Evolutionary conservation across 1,140 invertebrate species (phyloP).

Genomic region (Aporrectodea caliginosa): DNA sequence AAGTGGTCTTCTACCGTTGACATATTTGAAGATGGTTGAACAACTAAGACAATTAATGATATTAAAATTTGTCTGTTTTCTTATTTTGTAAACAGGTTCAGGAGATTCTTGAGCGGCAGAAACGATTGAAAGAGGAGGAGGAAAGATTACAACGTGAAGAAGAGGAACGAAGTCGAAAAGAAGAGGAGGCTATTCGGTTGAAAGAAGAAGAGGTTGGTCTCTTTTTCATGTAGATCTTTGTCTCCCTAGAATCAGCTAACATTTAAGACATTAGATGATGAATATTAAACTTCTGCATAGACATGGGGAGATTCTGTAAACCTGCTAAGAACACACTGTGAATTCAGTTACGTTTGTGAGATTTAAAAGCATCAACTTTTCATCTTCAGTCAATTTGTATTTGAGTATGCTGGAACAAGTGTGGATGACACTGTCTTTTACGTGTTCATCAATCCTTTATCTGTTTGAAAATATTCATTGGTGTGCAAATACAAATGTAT

Average conservation of each 20-base stretch:
- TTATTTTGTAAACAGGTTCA: slow-evolving; percentile 38
- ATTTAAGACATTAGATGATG: no score
- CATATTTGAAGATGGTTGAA: no score
- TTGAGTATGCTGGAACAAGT: neutral
- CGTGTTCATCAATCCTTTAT: neutral
- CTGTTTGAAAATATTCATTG: neutral
- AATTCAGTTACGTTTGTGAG: no score
- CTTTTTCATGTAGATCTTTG: neutral
- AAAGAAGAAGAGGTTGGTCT: slow-evolving; percentile 47
- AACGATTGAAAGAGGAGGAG: slow-evolving; percentile 78
- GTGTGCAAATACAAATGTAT: slow-evolving; percentile 25
- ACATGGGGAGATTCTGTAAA: no score
- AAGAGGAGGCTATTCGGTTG: slow-evolving; percentile 41
- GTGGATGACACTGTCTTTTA: neutral
- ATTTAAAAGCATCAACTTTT: no score
- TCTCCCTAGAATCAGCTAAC: no score
- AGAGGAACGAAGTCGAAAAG: slow-evolving; percentile 41
- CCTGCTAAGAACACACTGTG: no score
- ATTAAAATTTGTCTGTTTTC: neutral
- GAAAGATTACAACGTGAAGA: slow-evolving; percentile 73
- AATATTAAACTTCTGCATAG: no score
- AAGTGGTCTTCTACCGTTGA: no score
- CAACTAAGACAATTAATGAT: no score
- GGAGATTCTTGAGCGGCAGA: slow-evolving; percentile 55
- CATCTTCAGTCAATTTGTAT: no score